Evolutionary conservation across 2,797 vertebrate genomes (phyloP).

Genomic region (Prionace glauca): DNA sequence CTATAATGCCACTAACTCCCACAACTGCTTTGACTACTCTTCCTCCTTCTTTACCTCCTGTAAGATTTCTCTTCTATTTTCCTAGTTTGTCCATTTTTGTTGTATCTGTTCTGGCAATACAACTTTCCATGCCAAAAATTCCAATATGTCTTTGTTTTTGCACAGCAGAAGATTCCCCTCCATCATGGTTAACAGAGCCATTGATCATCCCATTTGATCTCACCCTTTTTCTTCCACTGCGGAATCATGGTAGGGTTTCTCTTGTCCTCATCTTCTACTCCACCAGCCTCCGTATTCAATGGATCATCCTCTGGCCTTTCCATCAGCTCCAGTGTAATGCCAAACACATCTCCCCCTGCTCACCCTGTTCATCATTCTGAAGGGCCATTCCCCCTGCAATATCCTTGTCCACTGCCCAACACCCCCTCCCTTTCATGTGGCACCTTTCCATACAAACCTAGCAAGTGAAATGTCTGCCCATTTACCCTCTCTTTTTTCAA

Average conservation of each 20-base stretch:
- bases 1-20: too few species aligned
- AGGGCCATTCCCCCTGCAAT: background rate
- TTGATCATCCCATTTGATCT: background rate
- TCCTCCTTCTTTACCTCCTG: too few species aligned
- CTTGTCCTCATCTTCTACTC: background rate
- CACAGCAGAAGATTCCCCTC: background rate
- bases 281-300: background rate
- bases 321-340: too few species aligned
- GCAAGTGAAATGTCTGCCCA: background rate
- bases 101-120: too few species aligned
- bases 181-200: too few species aligned
- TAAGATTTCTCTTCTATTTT: too few species aligned
- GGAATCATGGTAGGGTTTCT: background rate
- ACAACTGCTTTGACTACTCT: too few species aligned
- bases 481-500: background rate
- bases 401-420: too few species aligned
- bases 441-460: background rate
- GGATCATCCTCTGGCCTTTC: background rate
- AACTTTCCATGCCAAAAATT: background rate
- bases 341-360: background rate
- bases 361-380: background rate
- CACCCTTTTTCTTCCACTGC: background rate
- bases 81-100: background rate
- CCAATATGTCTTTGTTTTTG: background rate
- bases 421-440: background rate